These are phyloP conservation scores for Protonibea diacanthus DNA, from an alignment of 2,797 vertebrate genomes.

Conservation along the genomic window DNA sequence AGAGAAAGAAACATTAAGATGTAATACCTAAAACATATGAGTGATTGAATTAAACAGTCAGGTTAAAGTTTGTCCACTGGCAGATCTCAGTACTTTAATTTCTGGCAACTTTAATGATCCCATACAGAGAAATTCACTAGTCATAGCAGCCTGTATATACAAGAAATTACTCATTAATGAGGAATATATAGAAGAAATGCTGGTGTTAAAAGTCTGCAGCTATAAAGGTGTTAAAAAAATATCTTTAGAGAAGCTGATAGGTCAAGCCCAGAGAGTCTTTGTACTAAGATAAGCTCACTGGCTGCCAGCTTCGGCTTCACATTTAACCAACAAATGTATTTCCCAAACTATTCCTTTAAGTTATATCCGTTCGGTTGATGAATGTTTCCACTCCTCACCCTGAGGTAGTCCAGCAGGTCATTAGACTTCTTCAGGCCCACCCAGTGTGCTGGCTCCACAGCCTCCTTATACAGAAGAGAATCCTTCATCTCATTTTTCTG, in stretches of 20 bases:
- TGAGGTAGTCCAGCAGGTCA: slow-evolving; percentile 89
- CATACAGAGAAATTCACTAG: too few relatives aligned
- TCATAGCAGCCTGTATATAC: too few relatives aligned
- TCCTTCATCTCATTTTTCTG: slow-evolving; percentile 66
- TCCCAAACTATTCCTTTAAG: not conserved
- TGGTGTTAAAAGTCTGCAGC: too few relatives aligned
- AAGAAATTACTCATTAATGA: too few relatives aligned
- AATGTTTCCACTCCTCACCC: slow-evolving; percentile 84
- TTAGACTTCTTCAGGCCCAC: slow-evolving; percentile 90
- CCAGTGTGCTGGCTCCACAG: slow-evolving; percentile 93
- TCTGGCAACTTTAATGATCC: not conserved
- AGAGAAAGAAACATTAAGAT: too few relatives aligned
- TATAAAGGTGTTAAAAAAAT: not conserved
- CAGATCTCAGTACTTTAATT: not conserved
- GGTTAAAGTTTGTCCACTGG: not conserved
- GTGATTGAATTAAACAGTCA: not conserved
- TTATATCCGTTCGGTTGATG: not conserved
- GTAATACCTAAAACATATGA: too few relatives aligned
- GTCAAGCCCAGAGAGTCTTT: not conserved
- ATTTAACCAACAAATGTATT: not conserved
- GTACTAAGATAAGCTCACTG: not conserved
- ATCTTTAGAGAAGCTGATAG: not conserved
- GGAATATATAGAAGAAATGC: too few relatives aligned
- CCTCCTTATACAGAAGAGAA: slow-evolving; percentile 87
- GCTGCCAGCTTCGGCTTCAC: not conserved